A percentile compares a stretch with the other conserved stretches of the same genome.
phyloP scores from a whole-genome alignment of 2,888 invertebrate genomes.

The Nomada ruficornis region DNA sequence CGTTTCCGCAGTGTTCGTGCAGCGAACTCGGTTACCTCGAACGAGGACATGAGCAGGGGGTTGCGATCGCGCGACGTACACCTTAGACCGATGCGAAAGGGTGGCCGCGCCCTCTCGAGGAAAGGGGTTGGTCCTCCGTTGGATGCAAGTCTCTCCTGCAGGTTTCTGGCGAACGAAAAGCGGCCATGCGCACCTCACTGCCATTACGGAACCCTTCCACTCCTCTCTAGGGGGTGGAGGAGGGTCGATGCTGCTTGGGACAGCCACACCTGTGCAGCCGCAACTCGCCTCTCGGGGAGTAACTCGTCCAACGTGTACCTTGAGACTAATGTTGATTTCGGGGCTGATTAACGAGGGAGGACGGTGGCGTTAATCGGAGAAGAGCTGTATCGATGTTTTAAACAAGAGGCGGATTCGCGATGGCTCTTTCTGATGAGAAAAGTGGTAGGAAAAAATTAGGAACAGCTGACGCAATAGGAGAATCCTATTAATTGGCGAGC shows the following conservation, averaged over 20 bases:
- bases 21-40: constrained; percentile 13
- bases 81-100: constrained; percentile 16
- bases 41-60: constrained; percentile 1
- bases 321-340: constrained; percentile 8
- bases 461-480: neutral
- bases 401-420: neutral
- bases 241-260: constrained; percentile 48
- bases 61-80: constrained; percentile 20
- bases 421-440: neutral
- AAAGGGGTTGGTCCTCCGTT: constrained; percentile 61
- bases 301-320: neutral
- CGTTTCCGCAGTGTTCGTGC: constrained; percentile 56
- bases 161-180: constrained; percentile 47
- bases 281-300: constrained; percentile 14
- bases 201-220: constrained; percentile 61
- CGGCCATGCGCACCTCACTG: constrained; percentile 68
- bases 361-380: neutral
- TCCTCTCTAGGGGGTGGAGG: constrained; percentile 29
- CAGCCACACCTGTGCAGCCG: constrained; percentile 63
- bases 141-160: constrained; percentile 32
- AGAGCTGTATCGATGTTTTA: neutral
- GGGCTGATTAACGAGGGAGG: neutral
- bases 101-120: constrained; percentile 58
- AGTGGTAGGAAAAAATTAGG: neutral
- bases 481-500: constrained; percentile 13